Evolutionary conservation across 2,113 vertebrate species (phyloP).

Genomic region (Melierax canorus): DNA sequence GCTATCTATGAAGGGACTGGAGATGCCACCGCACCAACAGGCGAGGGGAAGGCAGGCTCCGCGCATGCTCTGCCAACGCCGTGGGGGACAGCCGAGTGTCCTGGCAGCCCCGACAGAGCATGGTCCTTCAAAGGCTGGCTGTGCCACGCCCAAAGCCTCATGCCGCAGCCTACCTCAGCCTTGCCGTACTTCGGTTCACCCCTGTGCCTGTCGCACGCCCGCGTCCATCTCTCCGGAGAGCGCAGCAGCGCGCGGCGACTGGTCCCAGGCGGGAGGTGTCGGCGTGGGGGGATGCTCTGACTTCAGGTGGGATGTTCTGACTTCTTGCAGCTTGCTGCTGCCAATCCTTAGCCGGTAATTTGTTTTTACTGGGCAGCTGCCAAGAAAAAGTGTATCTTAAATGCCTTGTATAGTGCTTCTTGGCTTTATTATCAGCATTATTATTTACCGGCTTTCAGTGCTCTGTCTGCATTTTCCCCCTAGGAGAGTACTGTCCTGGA

Average conservation of each 20-base stretch:
- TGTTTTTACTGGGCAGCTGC: not conserved
- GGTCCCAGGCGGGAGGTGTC: not conserved
- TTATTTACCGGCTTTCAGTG: not conserved
- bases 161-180: not conserved
- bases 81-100: not conserved
- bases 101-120: too few relatives aligned
- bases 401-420: not conserved
- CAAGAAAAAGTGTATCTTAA: not conserved
- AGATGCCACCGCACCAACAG: not conserved
- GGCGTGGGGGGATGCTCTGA: not conserved
- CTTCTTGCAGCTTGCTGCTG: not conserved
- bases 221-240: not conserved
- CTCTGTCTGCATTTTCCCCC: not conserved
- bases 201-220: not conserved
- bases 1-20: not conserved
- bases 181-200: fast-evolving
- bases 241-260: fast-evolving
- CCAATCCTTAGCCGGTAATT: not conserved
- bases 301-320: not conserved
- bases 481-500: not conserved
- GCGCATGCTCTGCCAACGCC: not conserved
- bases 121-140: not conserved
- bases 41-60: not conserved
- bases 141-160: not conserved
- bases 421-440: not conserved